These are phyloP conservation scores for Myathropa florea DNA, from an alignment of 2,888 invertebrate genomes.

Conservation along the genomic window DNA sequence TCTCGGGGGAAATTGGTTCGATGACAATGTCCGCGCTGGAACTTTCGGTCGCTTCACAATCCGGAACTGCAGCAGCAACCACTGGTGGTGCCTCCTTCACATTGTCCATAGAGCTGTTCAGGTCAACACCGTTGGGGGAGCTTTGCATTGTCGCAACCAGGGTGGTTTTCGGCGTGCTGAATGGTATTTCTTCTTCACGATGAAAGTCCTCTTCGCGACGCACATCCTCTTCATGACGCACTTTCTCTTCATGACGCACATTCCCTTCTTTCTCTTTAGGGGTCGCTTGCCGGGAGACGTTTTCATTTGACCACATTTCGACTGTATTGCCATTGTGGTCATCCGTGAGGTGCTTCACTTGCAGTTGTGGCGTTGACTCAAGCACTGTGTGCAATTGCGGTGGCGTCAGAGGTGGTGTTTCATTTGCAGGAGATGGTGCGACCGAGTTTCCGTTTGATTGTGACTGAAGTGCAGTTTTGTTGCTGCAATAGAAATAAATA, in stretches of 20 bases:
- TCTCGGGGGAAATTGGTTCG: constrained; percentile 23
- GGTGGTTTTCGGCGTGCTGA: constrained; percentile 71
- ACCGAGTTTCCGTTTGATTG: constrained; percentile 46
- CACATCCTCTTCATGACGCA: neutral
- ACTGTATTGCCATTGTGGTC: constrained; percentile 11
- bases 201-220: neutral
- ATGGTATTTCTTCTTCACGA: constrained; percentile 12
- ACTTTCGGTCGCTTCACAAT: constrained; percentile 2
- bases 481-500: constrained; percentile 53
- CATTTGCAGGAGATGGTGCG: constrained; percentile 32
- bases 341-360: neutral
- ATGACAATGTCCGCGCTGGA: constrained; percentile 37
- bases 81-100: constrained; percentile 51
- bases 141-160: constrained; percentile 68
- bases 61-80: neutral
- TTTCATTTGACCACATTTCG: constrained; percentile 7
- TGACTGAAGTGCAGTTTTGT: constrained; percentile 47
- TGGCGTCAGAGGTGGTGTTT: constrained; percentile 54
- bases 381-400: constrained; percentile 11
- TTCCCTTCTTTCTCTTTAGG: neutral
- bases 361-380: constrained; percentile 10
- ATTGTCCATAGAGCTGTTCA: constrained; percentile 61
- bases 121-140: constrained; percentile 67
- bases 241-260: too few relatives aligned
- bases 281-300: neutral